Conservation (phyloP, 1,140 invertebrate genomes). For the Hesperophylax magnus region DNA sequence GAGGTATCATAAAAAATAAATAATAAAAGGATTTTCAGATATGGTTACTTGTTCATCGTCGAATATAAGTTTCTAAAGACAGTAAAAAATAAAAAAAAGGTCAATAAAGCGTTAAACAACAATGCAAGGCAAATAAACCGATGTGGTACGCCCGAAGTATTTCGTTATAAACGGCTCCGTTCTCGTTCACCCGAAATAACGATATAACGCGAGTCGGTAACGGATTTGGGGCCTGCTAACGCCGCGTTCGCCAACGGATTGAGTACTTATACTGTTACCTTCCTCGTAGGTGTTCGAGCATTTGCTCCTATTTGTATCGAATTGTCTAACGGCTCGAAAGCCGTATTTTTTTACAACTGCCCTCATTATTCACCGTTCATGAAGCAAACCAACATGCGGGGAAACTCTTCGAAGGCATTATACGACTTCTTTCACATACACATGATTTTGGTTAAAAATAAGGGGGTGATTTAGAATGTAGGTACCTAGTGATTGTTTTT, state of each 20-base stretch:
- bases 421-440: too few species aligned
- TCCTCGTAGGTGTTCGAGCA: neutral
- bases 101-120: slow-evolving; percentile 18
- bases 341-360: neutral
- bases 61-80: neutral
- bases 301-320: slow-evolving; percentile 6
- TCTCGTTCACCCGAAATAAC: neutral
- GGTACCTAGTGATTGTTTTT: too few species aligned
- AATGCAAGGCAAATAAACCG: slow-evolving; percentile 12
- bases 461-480: too few species aligned
- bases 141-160: slow-evolving; percentile 25
- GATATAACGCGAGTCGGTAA: neutral
- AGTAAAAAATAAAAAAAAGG: slow-evolving; percentile 18
- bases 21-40: too few species aligned
- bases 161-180: slow-evolving; percentile 7
- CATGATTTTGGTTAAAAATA: too few species aligned
- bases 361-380: neutral
- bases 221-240: neutral
- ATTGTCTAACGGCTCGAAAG: slow-evolving; percentile 49
- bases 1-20: too few species aligned
- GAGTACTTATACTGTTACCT: too few species aligned
- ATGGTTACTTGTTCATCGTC: neutral
- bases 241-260: too few species aligned
- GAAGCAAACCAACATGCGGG: too few species aligned
- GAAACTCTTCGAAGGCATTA: too few species aligned